A percentile compares a stretch with the other conserved stretches of the same genome.
These are phyloP conservation scores for Chrysomela aeneicollis DNA, from an alignment of 2,888 invertebrate species.

Conservation along the genomic window DNA sequence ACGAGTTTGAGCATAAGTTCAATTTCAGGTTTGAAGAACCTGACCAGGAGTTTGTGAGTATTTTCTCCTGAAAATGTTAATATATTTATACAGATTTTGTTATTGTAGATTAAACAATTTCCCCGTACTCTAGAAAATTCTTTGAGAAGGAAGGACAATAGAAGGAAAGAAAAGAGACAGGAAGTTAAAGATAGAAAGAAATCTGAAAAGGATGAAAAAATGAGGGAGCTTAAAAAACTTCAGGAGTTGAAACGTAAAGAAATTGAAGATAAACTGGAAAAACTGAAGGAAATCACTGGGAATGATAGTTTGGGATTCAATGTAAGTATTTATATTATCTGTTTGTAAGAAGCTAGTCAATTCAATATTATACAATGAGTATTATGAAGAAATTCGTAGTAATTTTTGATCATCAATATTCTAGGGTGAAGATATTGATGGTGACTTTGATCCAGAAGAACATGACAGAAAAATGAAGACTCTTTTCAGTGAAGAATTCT, in stretches of 20 bases:
- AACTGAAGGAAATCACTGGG: constrained; percentile 88
- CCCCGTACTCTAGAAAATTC: constrained; percentile 86
- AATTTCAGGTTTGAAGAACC: constrained; percentile 98
- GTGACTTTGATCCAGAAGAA: constrained; percentile 88
- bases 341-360: constrained; percentile 1
- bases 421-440: constrained; percentile 82
- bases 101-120: constrained; percentile 80
- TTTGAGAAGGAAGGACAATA: constrained; percentile 80
- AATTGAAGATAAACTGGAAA: constrained; percentile 87
- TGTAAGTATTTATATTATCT: constrained; percentile 53
- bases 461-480: constrained; percentile 88
- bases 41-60: constrained; percentile 83
- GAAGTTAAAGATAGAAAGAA: constrained; percentile 78
- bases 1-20: constrained; percentile 92
- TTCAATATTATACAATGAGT: background rate
- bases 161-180: constrained; percentile 79
- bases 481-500: constrained; percentile 88
- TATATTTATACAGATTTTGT: background rate
- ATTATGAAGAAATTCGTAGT: background rate
- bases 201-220: constrained; percentile 79
- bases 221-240: constrained; percentile 86
- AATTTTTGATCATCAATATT: background rate
- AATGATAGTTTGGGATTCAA: constrained; percentile 75
- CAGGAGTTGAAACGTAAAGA: constrained; percentile 89
- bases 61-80: background rate